Conservation (phyloP, 2,113 vertebrate genomes). For the Phrynosoma platyrhinos region DNA sequence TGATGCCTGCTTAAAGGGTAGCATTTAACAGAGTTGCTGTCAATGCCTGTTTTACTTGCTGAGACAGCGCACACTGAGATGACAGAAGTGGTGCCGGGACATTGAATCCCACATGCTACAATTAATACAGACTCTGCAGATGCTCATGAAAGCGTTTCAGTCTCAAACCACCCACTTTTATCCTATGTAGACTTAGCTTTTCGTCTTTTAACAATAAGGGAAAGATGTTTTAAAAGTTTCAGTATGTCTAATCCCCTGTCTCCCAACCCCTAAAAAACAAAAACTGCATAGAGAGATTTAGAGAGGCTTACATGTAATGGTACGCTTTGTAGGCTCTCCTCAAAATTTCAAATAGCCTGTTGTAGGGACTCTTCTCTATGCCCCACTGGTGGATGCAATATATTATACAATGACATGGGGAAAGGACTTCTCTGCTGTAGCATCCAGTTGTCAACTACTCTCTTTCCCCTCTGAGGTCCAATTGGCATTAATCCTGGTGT, state of each 20-base stretch:
- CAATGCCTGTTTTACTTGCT: not conserved
- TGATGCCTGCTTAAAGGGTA: constrained; percentile 14
- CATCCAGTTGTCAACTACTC: too few relatives aligned
- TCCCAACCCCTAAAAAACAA: too few relatives aligned
- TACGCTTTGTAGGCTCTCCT: too few relatives aligned
- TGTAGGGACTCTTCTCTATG: too few relatives aligned
- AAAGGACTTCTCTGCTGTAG: too few relatives aligned
- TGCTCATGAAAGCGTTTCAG: constrained; percentile 10
- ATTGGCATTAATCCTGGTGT: too few relatives aligned
- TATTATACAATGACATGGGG: too few relatives aligned
- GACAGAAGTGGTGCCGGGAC: not conserved
- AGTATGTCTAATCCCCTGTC: not conserved
- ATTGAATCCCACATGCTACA: constrained; percentile 1
- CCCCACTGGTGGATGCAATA: too few relatives aligned
- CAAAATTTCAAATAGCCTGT: too few relatives aligned
- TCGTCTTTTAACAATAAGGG: not conserved
- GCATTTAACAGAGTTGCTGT: not conserved
- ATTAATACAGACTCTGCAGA: constrained; percentile 21
- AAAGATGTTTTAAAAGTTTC: not conserved
- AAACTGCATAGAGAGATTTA: too few relatives aligned
- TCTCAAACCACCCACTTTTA: not conserved
- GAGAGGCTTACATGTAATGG: too few relatives aligned
- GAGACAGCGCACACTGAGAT: not conserved
- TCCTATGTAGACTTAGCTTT: not conserved
- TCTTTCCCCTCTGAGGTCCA: too few relatives aligned